Evolutionary conservation across 2,888 invertebrate genomes (phyloP), one percentile per base, ranked within the genome.

Genomic region (Crepidodera aurea): DNA sequence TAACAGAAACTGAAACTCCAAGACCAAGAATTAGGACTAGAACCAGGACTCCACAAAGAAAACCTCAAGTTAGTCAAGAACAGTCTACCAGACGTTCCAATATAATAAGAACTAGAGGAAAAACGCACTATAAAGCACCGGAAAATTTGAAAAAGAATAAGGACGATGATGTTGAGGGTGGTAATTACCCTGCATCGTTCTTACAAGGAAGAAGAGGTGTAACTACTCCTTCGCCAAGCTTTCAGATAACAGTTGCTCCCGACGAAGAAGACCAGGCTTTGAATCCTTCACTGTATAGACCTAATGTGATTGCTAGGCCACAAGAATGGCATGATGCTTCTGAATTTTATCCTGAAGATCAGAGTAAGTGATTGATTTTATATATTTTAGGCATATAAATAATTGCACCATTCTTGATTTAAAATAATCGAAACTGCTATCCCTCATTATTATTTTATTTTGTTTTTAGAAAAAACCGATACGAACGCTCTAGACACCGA

Each of bases 261-360:
- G 74, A 73, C 61, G 81, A 79, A 54, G 73, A 75, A 19, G 86
- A 86, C 71, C 87, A 87, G 78, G 83, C 84, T 53, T 81, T 84
- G 0, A 83, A 86, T 75, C 83, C 82, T 56, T 86, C 86, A 0
- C 81, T 85, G 39, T 83, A 84, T 68, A 82, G 82, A 68, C 85
- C 85, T 1, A 84, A 82, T 72, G 82, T 83, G 67, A 77, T 77
- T 8, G 71, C 75, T 72, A 63, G 56, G 8, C 71, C 71, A 4
- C 64, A 69, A 16, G 63, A 67, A 22, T 81, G 80, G 66, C 62
- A 81, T 75, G 73, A 81, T 77, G 69, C 72, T 77, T 62, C 82
- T 76, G 58, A 61, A 51, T 59, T 60, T 29, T 19, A 51, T 27
- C 51, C 46, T n/a, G 58, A 59, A 22, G 50, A 34, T 22, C 44